Evolutionary conservation across 2,888 invertebrate species (phyloP), one percentile per base, ranked within the genome.

Genomic region (Frankliniella fusca): DNA sequence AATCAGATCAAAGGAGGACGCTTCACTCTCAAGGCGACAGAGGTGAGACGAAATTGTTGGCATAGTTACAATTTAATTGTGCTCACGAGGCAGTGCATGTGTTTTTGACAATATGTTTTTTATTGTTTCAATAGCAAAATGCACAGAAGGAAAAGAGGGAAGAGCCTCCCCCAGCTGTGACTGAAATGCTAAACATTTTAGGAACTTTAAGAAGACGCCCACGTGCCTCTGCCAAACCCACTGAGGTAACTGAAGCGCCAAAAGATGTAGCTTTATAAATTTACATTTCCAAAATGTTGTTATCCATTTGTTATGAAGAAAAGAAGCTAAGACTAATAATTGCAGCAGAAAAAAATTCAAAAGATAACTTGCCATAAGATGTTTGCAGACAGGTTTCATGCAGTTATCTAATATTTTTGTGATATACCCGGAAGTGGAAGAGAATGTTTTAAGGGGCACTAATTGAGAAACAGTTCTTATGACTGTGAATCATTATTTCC

Each of bases 1-100:
- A 93, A 93, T 87, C 93, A 93, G 86, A 93, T 94, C 81, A 94
- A 94, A 87, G 93, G 93, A 27, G 94, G 94, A 61, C 91, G 92
- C 85, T 94, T 94, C 88, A 93, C 93, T 0, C 88, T 94, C 48
- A 92, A 92, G 86, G 90, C 93, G 5, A 91, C 92, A 0, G 93
- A 93, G 81, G 92, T 89, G 86, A 88, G 87, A 83, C 28, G 48
- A 12, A 54, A 15, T 15, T 12, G 76, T 80, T 48, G 80, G 70
- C 15, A 76, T 79, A 81, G 23, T 48, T 81, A 81, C 79, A n/a
- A 83, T 82, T 80, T 65, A 20, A 38, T 1, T 10, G 28, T 48
- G 38, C 15, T 49, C 11, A 12, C 15, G 9, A 9, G 12, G 1
- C 10, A 20, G 20, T 54, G 15, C 28, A 50, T 70, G 81, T 83